phyloP scores from a whole-genome alignment of 92 coral and sea anemone genomes.

The Meandrina meandrites region DNA sequence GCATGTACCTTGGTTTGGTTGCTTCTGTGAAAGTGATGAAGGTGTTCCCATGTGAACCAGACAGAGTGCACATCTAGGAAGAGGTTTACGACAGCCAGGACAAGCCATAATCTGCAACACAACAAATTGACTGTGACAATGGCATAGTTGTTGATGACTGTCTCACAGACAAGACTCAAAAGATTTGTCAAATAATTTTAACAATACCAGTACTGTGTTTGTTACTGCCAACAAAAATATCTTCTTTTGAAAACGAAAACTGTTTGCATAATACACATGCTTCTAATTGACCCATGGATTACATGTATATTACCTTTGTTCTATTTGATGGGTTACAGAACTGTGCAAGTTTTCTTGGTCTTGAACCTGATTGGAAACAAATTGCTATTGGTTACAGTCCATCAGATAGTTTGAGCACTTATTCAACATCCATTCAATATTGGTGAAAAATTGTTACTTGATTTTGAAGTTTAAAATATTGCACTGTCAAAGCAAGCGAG shows the following conservation, averaged over 20 bases:
- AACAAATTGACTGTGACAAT: not conserved
- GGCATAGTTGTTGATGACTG: not conserved
- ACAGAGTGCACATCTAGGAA: conserved; percentile 96
- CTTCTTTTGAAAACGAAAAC: too few species aligned
- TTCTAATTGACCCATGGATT: too few species aligned
- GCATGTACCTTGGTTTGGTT: conserved; percentile 61
- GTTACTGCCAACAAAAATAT: not conserved
- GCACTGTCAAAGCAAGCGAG: not conserved
- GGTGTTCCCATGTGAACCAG: conserved; percentile 98
- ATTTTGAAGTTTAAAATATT: too few species aligned
- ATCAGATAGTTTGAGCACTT: not conserved
- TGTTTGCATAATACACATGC: too few species aligned
- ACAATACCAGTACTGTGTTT: too few species aligned
- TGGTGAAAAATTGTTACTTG: too few species aligned
- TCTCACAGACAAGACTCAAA: not conserved
- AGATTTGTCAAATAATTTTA: too few species aligned
- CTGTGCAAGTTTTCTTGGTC: conserved; percentile 76
- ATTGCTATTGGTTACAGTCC: not conserved
- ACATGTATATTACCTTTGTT: conserved; percentile 67
- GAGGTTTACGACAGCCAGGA: conserved; percentile 94
- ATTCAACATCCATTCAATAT: not conserved
- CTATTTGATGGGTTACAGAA: conserved; percentile 85
- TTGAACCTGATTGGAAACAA: conserved; percentile 48
- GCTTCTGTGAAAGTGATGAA: conserved; percentile 69
- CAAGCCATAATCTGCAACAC: conserved; percentile 89